Base-by-base conservation (phyloP, 2,113 vertebrate genomes). In the Mus musculus region DNA sequence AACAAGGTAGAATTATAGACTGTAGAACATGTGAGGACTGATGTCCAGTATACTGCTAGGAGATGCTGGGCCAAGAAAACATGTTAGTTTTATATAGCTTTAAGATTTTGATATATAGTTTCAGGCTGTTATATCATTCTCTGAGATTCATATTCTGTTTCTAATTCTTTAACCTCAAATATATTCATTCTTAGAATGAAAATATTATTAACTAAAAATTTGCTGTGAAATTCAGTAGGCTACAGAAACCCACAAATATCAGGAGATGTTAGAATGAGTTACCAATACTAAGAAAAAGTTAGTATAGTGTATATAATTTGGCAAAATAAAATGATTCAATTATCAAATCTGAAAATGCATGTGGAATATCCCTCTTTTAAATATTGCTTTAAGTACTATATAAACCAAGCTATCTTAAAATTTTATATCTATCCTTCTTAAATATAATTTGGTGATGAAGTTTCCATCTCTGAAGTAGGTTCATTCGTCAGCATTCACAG, bases 181-280 rank as follows among this genome's bases (percentile, higher is more conserved):
- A 89, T 78, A 42, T 42, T 42, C 42, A 42, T 93, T 90, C n/a
- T 98, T 91, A 94, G 92, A 88, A 72, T 94, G 86, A 90, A 96
- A 96, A 90, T 95, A 84, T 3, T 90, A 96, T 90, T 97, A 96
- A 97, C 84, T 98, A 97, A 95, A 98, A 94, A 97, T 98, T 92
- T 98, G 82, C 91, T 98, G 93, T 98, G 93, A 95, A 97, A 85
- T 98, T 97, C 89, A 94, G 93, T 97, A 98, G 97, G n/a, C 82
- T 77, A 82, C 67, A 36, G 90, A 84, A 84, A 77, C 20, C 89
- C 73, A 89, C 65, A 67, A 72, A 61, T 42, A 80, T 85, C 71
- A 87, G 42, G 73, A 82, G 81, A 92, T 72, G 17, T 91, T 81
- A 76, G 61, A 63, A 75, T 82, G 33, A 61, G 11, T 88, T 67